Evolutionary conservation across 2,113 vertebrate species (phyloP).

Genomic region (Paramisgurnus dabryanus): DNA sequence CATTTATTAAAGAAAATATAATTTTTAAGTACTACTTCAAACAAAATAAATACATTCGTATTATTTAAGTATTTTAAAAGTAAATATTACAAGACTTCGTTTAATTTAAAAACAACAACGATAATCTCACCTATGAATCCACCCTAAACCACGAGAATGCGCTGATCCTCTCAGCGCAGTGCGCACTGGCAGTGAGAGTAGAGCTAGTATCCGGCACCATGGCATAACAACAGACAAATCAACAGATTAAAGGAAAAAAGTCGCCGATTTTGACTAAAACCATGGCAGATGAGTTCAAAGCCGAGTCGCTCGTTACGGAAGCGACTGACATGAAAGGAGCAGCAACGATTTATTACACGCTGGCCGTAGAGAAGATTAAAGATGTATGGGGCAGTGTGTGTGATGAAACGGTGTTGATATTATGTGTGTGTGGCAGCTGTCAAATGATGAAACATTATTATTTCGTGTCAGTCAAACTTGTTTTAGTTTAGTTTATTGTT

Average conservation of each 20-base stretch:
- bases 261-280: slow-evolving; percentile 14
- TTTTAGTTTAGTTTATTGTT: neutral
- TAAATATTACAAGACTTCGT: neutral
- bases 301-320: slow-evolving; percentile 58
- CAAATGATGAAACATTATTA: slow-evolving; percentile 4
- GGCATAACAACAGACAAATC: slow-evolving; percentile 51
- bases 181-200: slow-evolving; percentile 47
- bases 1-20: neutral
- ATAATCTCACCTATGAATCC: neutral
- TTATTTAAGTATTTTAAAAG: neutral
- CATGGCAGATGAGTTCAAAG: slow-evolving; percentile 66
- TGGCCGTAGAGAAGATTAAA: slow-evolving; percentile 76
- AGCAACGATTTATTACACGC: slow-evolving; percentile 71
- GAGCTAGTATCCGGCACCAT: slow-evolving; percentile 60
- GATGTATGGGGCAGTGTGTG: slow-evolving; percentile 70
- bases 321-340: slow-evolving; percentile 63
- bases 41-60: rapidly evolving
- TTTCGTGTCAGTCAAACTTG: neutral
- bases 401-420: slow-evolving; percentile 52
- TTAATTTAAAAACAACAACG: neutral
- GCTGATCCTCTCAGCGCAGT: slow-evolving; percentile 26
- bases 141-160: neutral
- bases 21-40: neutral
- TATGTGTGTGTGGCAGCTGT: slow-evolving; percentile 15
- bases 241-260: neutral